phyloP scores from a whole-genome alignment of 2,113 vertebrate genomes.

The Aythya baeri region DNA sequence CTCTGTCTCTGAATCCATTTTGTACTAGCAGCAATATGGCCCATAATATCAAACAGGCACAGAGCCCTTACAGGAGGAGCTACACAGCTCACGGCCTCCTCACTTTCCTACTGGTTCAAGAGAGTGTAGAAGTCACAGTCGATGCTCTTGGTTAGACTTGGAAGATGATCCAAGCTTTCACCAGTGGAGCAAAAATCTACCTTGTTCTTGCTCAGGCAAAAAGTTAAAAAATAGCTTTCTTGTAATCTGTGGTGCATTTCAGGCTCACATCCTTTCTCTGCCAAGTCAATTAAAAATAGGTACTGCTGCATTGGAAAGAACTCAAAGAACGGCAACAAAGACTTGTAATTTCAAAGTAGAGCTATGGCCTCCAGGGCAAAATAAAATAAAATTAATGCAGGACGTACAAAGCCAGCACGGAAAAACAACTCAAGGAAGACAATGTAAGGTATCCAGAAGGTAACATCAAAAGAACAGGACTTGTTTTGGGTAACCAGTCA shows the following conservation, averaged over 20 bases:
- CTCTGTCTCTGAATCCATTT: not conserved
- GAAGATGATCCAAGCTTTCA: not conserved
- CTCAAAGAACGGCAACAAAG: constrained; percentile 35
- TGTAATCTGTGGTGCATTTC: not conserved
- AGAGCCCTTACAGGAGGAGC: not conserved
- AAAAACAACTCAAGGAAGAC: not conserved
- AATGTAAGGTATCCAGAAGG: not conserved
- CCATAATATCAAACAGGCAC: not conserved
- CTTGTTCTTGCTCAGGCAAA: not conserved
- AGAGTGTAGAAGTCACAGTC: not conserved
- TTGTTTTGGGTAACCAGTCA: not conserved
- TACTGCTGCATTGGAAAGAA: constrained; percentile 4
- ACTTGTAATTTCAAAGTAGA: constrained; percentile 19
- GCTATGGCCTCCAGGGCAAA: not conserved
- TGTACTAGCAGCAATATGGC: not conserved
- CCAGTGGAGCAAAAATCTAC: not conserved
- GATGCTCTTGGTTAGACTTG: not conserved
- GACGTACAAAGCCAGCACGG: not conserved
- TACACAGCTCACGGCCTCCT: not conserved
- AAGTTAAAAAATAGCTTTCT: not conserved
- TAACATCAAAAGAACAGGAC: not conserved
- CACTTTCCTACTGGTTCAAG: not conserved
- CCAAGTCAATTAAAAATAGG: constrained; percentile 58
- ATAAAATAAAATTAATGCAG: not conserved
- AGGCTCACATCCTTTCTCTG: not conserved